A percentile compares a stretch with the other conserved stretches of the same genome.
phyloP scores from a whole-genome alignment of 2,888 invertebrate species.

The Podotricha telesiphe region DNA sequence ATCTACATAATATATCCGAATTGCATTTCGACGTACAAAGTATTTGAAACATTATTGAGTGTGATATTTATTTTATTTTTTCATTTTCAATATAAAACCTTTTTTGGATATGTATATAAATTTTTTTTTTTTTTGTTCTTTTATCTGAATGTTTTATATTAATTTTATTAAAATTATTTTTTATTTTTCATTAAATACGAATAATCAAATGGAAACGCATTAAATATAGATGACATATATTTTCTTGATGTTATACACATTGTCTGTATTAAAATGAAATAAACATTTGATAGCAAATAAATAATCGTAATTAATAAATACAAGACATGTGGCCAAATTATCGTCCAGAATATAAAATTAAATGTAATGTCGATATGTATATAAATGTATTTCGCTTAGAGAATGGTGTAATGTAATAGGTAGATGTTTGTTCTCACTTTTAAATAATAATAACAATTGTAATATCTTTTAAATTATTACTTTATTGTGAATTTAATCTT shows the following conservation, averaged over 20 bases:
- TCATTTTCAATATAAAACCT: slow-evolving; percentile 10
- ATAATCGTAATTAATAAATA: slow-evolving; percentile 40
- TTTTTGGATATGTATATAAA: slow-evolving; percentile 5
- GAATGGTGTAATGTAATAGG: slow-evolving; percentile 18
- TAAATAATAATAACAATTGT: neutral
- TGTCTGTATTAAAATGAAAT: slow-evolving; percentile 36
- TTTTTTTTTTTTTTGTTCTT: neutral
- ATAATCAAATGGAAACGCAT: slow-evolving; percentile 26
- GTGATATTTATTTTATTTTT: slow-evolving; percentile 50
- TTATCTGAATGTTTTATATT: neutral
- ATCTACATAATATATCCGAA: slow-evolving; percentile 57
- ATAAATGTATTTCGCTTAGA: slow-evolving; percentile 35
- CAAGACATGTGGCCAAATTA: slow-evolving; percentile 81
- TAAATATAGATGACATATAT: slow-evolving; percentile 53
- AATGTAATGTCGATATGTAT: slow-evolving; percentile 48
- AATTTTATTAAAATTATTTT: neutral
- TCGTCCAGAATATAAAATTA: slow-evolving; percentile 67
- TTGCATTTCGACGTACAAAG: slow-evolving; percentile 78
- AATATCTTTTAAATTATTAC: neutral
- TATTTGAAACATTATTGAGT: slow-evolving; percentile 50
- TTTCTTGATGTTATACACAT: slow-evolving; percentile 45
- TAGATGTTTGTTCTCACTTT: slow-evolving; percentile 21
- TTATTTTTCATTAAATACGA: neutral
- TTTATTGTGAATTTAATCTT: too few relatives aligned
- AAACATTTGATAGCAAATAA: slow-evolving; percentile 41